These are phyloP conservation scores for Lepus americanus DNA, from an alignment of 2,113 vertebrate species.

Conservation along the genomic window DNA sequence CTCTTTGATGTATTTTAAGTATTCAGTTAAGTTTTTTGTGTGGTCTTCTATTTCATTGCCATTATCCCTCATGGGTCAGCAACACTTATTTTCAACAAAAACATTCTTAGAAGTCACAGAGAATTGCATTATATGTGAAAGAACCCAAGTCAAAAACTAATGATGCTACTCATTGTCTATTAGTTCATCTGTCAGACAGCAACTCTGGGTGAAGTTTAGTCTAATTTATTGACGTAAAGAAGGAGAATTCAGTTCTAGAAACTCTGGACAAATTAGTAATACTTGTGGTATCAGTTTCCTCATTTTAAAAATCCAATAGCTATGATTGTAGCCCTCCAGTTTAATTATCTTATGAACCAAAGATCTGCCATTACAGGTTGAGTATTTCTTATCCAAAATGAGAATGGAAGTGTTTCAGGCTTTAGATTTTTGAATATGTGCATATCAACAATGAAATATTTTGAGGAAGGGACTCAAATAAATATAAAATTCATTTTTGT, in stretches of 20 bases:
- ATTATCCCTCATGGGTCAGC: background rate
- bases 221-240: background rate
- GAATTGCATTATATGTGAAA: background rate
- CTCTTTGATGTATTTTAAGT: background rate
- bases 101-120: background rate
- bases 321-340: background rate
- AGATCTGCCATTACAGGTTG: background rate
- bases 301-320: background rate
- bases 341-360: background rate
- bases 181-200: background rate
- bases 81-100: background rate
- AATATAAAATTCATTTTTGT: too few relatives aligned
- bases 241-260: background rate
- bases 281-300: background rate
- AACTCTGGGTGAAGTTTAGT: background rate
- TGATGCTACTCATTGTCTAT: background rate
- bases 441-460: too few relatives aligned
- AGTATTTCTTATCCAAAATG: too few relatives aligned
- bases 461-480: too few relatives aligned
- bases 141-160: background rate
- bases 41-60: background rate
- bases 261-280: background rate
- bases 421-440: too few relatives aligned
- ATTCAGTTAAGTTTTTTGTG: background rate
- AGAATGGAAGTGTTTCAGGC: too few relatives aligned